Conservation (phyloP, 2,797 vertebrate genomes). For the Borostomias antarcticus region DNA sequence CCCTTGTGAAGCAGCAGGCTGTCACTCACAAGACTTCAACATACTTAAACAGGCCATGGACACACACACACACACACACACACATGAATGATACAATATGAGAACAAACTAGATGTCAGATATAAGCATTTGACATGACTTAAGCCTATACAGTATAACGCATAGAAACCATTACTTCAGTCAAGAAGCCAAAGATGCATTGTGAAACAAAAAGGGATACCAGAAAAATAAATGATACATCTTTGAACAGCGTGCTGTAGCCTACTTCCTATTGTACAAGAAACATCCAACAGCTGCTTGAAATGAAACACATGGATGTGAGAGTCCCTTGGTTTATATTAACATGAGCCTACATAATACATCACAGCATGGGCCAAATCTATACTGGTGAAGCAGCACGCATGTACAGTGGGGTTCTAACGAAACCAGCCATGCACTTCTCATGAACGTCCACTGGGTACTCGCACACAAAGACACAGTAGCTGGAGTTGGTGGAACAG, state of each 20-base stretch:
- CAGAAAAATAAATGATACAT: too few species aligned
- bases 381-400: neutral
- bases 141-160: neutral
- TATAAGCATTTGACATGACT: neutral
- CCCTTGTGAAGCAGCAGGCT: too few species aligned
- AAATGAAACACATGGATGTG: neutral
- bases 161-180: neutral
- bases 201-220: too few species aligned
- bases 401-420: neutral
- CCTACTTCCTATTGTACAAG: neutral
- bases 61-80: neutral
- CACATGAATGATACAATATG: neutral
- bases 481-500: neutral
- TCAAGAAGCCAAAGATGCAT: neutral
- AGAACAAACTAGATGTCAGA: neutral
- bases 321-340: neutral
- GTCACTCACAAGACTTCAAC: neutral
- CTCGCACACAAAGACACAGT: neutral
- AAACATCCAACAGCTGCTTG: neutral
- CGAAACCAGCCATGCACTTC: neutral
- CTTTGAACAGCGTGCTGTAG: neutral
- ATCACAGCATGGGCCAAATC: neutral
- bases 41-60: neutral
- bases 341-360: slow-evolving; percentile 6
- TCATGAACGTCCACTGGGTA: neutral